Base-by-base conservation (phyloP, 2,797 vertebrate genomes). In the Sebastes alutus region DNA sequence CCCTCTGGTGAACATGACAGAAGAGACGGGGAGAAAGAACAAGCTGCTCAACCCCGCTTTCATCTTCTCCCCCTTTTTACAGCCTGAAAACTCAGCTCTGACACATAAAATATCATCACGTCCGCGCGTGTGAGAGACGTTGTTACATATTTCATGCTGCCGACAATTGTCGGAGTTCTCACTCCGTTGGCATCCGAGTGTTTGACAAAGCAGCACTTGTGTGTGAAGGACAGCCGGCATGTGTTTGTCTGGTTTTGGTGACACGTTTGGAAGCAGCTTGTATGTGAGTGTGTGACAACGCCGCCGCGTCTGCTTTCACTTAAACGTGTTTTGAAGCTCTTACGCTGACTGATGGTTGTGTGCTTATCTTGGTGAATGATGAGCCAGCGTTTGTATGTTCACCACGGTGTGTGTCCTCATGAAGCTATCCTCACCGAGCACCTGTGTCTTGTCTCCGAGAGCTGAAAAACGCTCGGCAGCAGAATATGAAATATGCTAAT, bases 401-500 rank as follows among this genome's bases (percentile, higher is more conserved):
- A 58, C 67, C 33, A 4, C 29, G 3, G 63, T 25, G 66, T 22
- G 46, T 38, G 63, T 78, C 18, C 35, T 77, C 59, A 16, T 55
- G 66, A 52, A 71, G 64, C 63, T 46, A 6, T 65, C 61, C 29
- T 75, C 74, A 32, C 27, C 54, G 10, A 59, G 73, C 88, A 89
- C 85, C 89, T 90, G 85, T 78, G 73, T 72, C 81, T 83, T 77
- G 73, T 72, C 82, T 83, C 4, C 38, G 72, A 71, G 78, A 73
- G 82, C 83, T 62, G 79, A 46, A 66, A 66, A 86, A 77, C 13
- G 29, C 76, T 84, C 16, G 0, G 81, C 87, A 62, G 88, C 89
- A 89, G 91, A 89, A 92, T 93, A 92, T 93, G 90, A 93, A 90
- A 93, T 92, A 93, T 94, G 92, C 81, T 92, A 94, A 93, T 93